Evolutionary conservation across 2,888 invertebrate genomes (phyloP), one percentile per base, ranked within the genome.

Genomic region (Athrips mouffetella): DNA sequence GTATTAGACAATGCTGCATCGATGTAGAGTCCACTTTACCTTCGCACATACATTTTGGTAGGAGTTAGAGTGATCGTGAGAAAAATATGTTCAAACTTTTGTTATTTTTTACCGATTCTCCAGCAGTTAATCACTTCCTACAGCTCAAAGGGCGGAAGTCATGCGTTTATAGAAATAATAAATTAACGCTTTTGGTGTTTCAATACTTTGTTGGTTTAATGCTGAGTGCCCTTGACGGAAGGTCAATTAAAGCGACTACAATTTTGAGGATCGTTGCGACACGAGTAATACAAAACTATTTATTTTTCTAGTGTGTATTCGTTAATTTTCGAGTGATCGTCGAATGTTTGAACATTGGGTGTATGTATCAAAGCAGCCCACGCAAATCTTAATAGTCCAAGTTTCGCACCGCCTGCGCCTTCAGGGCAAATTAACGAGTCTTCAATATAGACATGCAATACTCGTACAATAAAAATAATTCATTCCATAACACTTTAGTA

Each of bases 41-140:
- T 76, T 76, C 73, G 64, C 72, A 73, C 66, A 57, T 66, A 59
- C 63, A 51, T 70, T 70, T 72, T 52, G 71, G 72, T 71, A 70
- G 65, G 71, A 72, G 73, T 70, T 73, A 73, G 68, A 69, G 51
- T 65, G 64, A 63, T 72, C 77, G 77, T 80, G 80, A 79, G 82
- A 82, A 83, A 73, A 72, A 70, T 65, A 70, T 64, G 67, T 69
- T 70, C 69, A 69, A 79, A 77, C 67, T 76, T 76, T 80, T 77
- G 75, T 80, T 76, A 70, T 82, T 82, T 78, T 80, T 77, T 78
- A 74, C 75, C 65, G 66, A 71, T 75, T 69, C 64, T 56, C 61
- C 70, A 73, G 63, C 72, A 78, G 72, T 78, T 80, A 85, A 86
- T 86, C 84, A 80, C 83, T 88, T 86, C 86, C 84, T 85, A 84